Evolutionary conservation across 1,140 invertebrate species (phyloP).

Genomic region (Andricus grossulariae): DNA sequence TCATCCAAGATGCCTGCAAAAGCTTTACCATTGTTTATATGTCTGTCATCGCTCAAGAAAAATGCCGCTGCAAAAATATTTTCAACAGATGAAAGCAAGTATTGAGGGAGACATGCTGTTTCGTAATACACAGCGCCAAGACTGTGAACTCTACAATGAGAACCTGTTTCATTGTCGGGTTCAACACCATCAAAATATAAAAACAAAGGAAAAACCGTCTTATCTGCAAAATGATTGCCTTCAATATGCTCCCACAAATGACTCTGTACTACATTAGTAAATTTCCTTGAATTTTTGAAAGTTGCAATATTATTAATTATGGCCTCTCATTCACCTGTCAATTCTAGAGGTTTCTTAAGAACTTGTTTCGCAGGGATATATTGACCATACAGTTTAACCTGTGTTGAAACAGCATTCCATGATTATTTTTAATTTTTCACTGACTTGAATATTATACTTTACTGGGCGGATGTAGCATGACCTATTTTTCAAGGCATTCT

Average conservation of each 20-base stretch:
- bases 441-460: no score
- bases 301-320: background rate
- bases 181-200: slow-evolving; percentile 1
- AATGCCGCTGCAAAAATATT: background rate
- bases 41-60: background rate
- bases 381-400: no score
- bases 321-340: background rate
- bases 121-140: background rate
- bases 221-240: background rate
- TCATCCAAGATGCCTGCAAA: background rate
- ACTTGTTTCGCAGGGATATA: background rate
- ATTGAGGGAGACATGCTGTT: background rate
- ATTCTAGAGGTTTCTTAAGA: background rate
- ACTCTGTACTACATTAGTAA: slow-evolving; percentile 13
- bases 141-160: background rate
- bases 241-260: background rate
- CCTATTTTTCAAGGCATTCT: no score
- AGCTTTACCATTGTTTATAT: slow-evolving; percentile 1
- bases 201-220: background rate
- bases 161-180: background rate
- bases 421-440: no score
- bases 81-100: background rate
- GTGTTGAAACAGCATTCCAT: no score
- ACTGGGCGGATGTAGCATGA: no score
- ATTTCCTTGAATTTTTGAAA: slow-evolving; percentile 6